Conservation (phyloP, 2,113 vertebrate species). For the Silurus glanis region DNA sequence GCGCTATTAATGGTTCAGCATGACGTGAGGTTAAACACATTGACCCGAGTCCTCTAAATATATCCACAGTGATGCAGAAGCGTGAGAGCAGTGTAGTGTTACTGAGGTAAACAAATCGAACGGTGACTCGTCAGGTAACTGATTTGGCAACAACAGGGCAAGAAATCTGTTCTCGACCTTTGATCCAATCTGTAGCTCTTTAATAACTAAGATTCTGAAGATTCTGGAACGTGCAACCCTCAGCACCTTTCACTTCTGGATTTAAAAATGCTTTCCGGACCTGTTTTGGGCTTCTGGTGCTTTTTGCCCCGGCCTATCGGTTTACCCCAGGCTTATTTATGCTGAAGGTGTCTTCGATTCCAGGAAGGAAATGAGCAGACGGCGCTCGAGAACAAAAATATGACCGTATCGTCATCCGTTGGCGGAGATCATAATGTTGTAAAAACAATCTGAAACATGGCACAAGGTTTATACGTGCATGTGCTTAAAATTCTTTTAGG, state of each 20-base stretch:
- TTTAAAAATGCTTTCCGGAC: background rate
- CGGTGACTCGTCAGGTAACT: background rate
- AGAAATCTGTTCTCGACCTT: background rate
- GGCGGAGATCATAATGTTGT: background rate
- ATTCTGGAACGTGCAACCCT: background rate
- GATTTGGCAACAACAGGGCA: background rate
- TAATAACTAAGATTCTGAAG: background rate
- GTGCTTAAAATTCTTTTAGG: background rate
- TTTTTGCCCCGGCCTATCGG: background rate
- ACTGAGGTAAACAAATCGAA: background rate
- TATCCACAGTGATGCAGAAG: constrained; percentile 31
- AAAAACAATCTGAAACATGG: background rate
- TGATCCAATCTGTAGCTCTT: background rate
- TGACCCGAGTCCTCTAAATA: constrained; percentile 50
- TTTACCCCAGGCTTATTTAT: constrained; percentile 21
- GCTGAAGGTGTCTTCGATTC: constrained; percentile 12
- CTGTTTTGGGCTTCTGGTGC: background rate
- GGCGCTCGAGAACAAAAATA: background rate
- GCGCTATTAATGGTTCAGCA: background rate
- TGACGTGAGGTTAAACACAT: constrained; percentile 48
- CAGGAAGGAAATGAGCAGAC: background rate
- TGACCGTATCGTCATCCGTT: background rate
- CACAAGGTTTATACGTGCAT: background rate
- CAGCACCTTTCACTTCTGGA: background rate
- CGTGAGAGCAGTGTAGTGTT: constrained; percentile 1